Evolutionary conservation across 2,113 vertebrate genomes (phyloP).

Genomic region (Lepus timidus): DNA sequence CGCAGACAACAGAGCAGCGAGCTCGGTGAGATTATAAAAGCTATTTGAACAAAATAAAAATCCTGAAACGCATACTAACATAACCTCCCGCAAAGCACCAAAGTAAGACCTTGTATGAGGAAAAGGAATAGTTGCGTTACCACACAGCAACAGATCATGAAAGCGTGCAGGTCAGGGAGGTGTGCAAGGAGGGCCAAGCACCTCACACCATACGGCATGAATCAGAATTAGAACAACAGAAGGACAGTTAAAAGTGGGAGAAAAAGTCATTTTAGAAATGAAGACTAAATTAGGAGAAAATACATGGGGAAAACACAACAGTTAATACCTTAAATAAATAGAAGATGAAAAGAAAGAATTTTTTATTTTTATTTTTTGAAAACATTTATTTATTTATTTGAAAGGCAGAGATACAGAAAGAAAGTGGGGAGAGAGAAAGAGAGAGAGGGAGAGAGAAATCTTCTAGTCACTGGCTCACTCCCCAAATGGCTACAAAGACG

Average conservation of each 20-base stretch:
- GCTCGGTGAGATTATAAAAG: slow-evolving; percentile 10
- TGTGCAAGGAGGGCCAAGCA: neutral
- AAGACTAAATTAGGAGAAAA: slow-evolving; percentile 26
- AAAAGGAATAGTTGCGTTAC: slow-evolving; percentile 25
- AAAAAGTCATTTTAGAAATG: slow-evolving; percentile 8
- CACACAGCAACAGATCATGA: neutral
- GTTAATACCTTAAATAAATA: neutral
- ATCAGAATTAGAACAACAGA: neutral
- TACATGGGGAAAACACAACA: neutral
- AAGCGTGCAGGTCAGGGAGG: neutral
- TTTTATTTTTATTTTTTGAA: too few relatives aligned
- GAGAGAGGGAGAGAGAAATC: too few relatives aligned
- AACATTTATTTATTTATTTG: too few relatives aligned
- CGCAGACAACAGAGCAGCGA: neutral
- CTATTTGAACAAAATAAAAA: slow-evolving; percentile 8
- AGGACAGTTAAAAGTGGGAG: slow-evolving; percentile 21
- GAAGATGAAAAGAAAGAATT: neutral
- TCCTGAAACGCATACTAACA: neutral
- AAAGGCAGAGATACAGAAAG: too few relatives aligned
- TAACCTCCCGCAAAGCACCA: neutral
- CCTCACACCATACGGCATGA: neutral
- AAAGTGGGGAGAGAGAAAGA: too few relatives aligned
- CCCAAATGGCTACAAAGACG: too few relatives aligned
- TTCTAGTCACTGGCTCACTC: too few relatives aligned
- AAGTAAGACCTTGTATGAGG: slow-evolving; percentile 15